Base-by-base conservation (phyloP, 2,113 vertebrate genomes). In the Noturus placidus region DNA sequence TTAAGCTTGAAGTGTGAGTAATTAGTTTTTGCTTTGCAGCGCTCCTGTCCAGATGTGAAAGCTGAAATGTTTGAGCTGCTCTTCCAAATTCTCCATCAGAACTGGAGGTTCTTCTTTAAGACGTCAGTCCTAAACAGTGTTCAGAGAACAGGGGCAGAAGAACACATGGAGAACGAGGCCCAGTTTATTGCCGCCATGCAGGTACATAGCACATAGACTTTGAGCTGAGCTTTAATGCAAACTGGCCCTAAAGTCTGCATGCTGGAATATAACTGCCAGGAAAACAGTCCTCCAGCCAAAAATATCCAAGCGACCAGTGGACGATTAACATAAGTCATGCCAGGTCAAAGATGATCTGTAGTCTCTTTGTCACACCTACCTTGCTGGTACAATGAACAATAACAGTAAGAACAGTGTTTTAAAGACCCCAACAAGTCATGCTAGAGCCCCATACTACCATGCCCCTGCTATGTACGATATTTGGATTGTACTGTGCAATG, bases 71-170 rank as follows among this genome's bases (percentile, higher is more conserved):
- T 99, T 0, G 98, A 99, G 93, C 94, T 99, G 82, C 96, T 99
- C n/a, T 99, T 98, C 92, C 96, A 97, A 93, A 94, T 97, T 22
- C 96, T 99, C 86, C 98, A 99, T 93, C 97, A 99, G 91, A 99
- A 99, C 90, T 99, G 98, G 98, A 95, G 98, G 92, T 98, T 97
- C 95, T 99, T 99, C 95, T 99, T 99, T 93, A 98, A 98, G 91
- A 97, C 97, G 3, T 97, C 96, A 0, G 94, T 99, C 86, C 92
- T 99, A 94, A 97, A 97, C 88, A 99, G 95, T 1, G 97, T 99
- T 76, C 97, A 99, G 90, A 95, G 96, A 92, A 97, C 96, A 13
- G 91, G 92, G 0, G 89, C 94, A 0, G 98, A 99, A 83, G 98
- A 99, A 57, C 96, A 96, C 90, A 98, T 99, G 97, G 98, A 99